A percentile compares a stretch with the other conserved stretches of the same genome.
These are phyloP conservation scores for Garra rufa DNA, from an alignment of 2,113 vertebrate species.

Conservation along the genomic window DNA sequence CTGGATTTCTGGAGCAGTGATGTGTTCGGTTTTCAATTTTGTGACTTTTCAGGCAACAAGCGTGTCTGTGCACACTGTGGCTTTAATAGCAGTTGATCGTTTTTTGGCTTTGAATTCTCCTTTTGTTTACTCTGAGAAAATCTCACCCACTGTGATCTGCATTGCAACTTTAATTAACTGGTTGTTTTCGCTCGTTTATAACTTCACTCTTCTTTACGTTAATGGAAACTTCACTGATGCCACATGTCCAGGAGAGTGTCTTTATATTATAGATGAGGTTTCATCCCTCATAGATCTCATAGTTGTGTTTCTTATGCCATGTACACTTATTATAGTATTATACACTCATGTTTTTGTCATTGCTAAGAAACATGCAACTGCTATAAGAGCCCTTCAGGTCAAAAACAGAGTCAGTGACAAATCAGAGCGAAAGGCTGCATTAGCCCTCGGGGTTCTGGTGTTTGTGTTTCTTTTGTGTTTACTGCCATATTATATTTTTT, in stretches of 20 bases:
- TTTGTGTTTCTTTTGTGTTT: conserved; percentile 56
- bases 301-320: conserved; percentile 56
- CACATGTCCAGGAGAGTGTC: conserved; percentile 50
- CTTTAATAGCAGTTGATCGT: conserved; percentile 60
- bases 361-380: conserved; percentile 58
- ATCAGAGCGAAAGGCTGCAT: conserved; percentile 60
- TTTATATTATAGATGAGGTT: conserved; percentile 27
- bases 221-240: conserved; percentile 59
- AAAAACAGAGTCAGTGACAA: background rate
- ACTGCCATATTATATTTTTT: conserved; percentile 56
- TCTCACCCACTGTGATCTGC: conserved; percentile 18
- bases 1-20: conserved; percentile 46
- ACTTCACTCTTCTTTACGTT: conserved; percentile 45
- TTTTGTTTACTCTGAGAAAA: conserved; percentile 48
- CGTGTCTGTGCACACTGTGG: conserved; percentile 57
- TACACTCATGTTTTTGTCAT: conserved; percentile 56
- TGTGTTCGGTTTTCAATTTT: conserved; percentile 46
- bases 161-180: conserved; percentile 36
- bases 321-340: conserved; percentile 51
- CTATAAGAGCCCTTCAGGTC: conserved; percentile 57
- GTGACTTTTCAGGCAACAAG: conserved; percentile 46
- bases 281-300: conserved; percentile 51
- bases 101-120: conserved; percentile 56
- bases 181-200: conserved; percentile 53
- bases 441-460: conserved; percentile 55